Evolutionary conservation across 1,140 invertebrate species (phyloP).

Genomic region (Hypothenemus hampei): DNA sequence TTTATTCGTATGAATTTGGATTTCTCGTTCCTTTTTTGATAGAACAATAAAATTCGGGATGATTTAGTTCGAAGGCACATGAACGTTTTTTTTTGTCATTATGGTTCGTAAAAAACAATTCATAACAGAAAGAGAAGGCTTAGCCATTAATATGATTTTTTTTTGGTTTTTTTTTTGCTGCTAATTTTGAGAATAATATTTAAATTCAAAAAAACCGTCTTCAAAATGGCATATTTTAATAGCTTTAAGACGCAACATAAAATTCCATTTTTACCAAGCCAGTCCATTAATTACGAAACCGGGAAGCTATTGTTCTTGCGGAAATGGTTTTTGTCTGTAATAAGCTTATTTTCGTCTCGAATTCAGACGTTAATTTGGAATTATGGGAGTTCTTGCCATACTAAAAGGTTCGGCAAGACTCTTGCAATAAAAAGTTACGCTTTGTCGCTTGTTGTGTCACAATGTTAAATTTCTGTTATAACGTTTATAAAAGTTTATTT

Average conservation of each 20-base stretch:
- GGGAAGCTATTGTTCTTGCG: constrained; percentile 15
- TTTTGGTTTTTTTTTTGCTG: background rate
- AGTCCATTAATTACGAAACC: constrained; percentile 15
- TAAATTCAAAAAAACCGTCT: background rate
- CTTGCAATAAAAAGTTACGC: constrained; percentile 9
- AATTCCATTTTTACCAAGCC: constrained; percentile 13
- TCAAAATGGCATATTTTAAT: constrained; percentile 1
- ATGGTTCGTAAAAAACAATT: background rate
- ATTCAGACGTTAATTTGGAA: constrained; percentile 17
- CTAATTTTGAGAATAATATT: background rate
- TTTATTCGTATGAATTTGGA: constrained; percentile 9
- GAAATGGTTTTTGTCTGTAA: constrained; percentile 16
- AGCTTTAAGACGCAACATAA: constrained; percentile 1
- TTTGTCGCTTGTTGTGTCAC: constrained; percentile 7
- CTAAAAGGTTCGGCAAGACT: constrained; percentile 6
- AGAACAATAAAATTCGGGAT: background rate
- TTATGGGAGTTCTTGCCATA: constrained; percentile 13
- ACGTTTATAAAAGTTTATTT: background rate
- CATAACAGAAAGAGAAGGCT: background rate
- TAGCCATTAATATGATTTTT: no score
- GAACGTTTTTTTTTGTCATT: background rate
- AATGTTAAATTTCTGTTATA: background rate
- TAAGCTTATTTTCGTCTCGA: constrained; percentile 18
- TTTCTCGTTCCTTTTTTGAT: background rate
- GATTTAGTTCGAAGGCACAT: background rate